Evolutionary conservation across 2,888 invertebrate genomes (phyloP).

Genomic region (Campopleginae sp.): DNA sequence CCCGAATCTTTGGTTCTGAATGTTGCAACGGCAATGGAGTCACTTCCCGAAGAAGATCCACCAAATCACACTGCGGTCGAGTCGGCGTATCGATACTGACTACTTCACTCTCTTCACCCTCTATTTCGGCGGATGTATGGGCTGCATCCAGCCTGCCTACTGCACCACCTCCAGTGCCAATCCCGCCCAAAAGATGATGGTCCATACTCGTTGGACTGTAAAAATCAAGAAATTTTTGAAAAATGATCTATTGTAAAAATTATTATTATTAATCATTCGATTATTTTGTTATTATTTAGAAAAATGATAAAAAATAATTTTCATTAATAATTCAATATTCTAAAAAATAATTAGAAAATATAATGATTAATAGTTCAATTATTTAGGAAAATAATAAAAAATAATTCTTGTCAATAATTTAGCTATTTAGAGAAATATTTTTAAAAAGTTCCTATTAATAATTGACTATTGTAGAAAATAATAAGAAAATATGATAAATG

Average conservation of each 20-base stretch:
- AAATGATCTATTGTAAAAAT: not conserved
- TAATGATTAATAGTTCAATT: too few species aligned
- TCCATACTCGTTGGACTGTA: constrained; percentile 80
- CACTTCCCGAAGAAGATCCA: constrained; percentile 90
- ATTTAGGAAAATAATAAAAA: too few species aligned
- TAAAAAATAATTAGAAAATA: too few species aligned
- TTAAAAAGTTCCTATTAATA: too few species aligned
- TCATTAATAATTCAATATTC: not conserved
- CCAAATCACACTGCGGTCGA: constrained; percentile 89
- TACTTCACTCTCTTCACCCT: constrained; percentile 92
- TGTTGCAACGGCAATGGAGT: constrained; percentile 85
- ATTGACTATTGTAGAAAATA: too few species aligned
- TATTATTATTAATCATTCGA: not conserved
- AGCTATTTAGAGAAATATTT: too few species aligned
- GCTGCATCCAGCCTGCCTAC: constrained; percentile 86
- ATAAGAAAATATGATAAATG: too few species aligned
- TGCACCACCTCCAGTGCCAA: constrained; percentile 83
- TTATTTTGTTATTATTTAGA: not conserved
- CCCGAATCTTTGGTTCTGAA: constrained; percentile 72
- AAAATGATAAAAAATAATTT: not conserved
- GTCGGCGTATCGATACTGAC: constrained; percentile 92
- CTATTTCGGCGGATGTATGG: constrained; percentile 92
- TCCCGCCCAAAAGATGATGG: not conserved
- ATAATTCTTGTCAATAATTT: too few species aligned
- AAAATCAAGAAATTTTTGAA: not conserved